Percentiles rank a stretch among this genome's conserved stretches.
phyloP scores from a whole-genome alignment of 2,113 vertebrate genomes.

The Alethe diademata region DNA sequence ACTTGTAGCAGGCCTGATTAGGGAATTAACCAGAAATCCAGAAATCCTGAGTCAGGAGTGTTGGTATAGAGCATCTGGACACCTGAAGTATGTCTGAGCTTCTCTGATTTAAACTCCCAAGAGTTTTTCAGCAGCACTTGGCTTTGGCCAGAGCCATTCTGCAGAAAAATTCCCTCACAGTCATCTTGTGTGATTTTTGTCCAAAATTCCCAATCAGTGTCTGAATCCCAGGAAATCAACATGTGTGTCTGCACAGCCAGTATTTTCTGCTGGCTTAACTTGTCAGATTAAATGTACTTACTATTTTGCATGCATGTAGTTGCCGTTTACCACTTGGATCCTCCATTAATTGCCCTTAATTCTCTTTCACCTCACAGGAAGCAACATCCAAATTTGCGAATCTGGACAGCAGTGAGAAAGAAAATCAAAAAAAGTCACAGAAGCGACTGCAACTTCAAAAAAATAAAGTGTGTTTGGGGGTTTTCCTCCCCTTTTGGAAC shows the following conservation, averaged over 20 bases:
- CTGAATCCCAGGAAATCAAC: neutral
- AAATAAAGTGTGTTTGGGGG: conserved; percentile 81
- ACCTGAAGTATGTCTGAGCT: neutral
- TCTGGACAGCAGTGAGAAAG: conserved; percentile 89
- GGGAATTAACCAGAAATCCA: neutral
- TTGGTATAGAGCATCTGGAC: neutral
- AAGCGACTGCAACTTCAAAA: conserved; percentile 92
- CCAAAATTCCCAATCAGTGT: neutral
- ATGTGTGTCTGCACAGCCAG: neutral
- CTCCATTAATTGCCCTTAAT: neutral
- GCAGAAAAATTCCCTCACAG: neutral
- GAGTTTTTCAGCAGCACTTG: neutral
- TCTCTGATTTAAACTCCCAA: neutral
- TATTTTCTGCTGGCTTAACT: neutral
- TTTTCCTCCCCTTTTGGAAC: neutral
- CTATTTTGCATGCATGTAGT: neutral
- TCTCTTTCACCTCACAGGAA: conserved; percentile 76
- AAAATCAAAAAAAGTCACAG: conserved; percentile 93
- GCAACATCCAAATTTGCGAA: conserved; percentile 96
- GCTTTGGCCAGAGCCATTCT: neutral
- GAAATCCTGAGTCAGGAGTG: neutral
- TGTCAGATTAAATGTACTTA: neutral
- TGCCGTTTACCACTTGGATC: neutral
- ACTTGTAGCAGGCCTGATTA: neutral
- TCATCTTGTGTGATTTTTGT: neutral